A percentile compares a stretch with the other conserved stretches of the same genome.
Conservation (phyloP, 2,113 vertebrate genomes). For the Pleuronectes platessa region DNA sequence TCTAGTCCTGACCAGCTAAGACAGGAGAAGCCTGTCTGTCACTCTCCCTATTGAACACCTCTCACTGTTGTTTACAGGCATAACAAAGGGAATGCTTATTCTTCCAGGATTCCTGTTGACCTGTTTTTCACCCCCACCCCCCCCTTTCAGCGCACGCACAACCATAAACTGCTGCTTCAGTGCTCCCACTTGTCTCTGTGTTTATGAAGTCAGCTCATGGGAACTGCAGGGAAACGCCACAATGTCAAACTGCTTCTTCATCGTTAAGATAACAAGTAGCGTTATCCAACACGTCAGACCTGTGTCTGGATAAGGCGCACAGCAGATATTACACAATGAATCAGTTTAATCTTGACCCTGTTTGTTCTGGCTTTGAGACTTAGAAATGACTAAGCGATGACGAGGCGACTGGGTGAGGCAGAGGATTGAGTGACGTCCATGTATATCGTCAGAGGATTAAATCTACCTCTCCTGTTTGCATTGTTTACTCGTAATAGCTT, state of each 20-base stretch:
- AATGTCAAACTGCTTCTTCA: slow-evolving; percentile 41
- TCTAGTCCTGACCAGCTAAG: slow-evolving; percentile 64
- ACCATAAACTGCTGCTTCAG: neutral
- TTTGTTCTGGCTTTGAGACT: slow-evolving; percentile 34
- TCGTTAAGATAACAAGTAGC: slow-evolving; percentile 6
- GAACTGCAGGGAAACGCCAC: neutral
- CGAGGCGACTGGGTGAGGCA: neutral
- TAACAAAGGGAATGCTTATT: slow-evolving; percentile 61
- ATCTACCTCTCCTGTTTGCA: neutral
- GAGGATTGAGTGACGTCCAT: neutral
- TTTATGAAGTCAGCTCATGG: slow-evolving; percentile 2
- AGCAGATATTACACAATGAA: neutral
- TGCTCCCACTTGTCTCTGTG: slow-evolving; percentile 4
- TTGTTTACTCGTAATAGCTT: no score
- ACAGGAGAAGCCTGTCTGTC: slow-evolving; percentile 59
- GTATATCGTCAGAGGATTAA: neutral
- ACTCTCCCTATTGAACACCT: slow-evolving; percentile 41
- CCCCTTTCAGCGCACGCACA: slow-evolving; percentile 33
- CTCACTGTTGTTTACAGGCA: slow-evolving; percentile 33
- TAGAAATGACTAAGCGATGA: slow-evolving; percentile 30
- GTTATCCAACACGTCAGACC: neutral
- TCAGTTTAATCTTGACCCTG: slow-evolving; percentile 41
- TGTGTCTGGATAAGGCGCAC: slow-evolving; percentile 23
- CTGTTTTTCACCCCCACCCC: slow-evolving; percentile 27
- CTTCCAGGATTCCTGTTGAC: slow-evolving; percentile 51